These are phyloP conservation scores for Pseudolaguvia tuberculata DNA, from an alignment of 2,113 vertebrate species.

Conservation along the genomic window DNA sequence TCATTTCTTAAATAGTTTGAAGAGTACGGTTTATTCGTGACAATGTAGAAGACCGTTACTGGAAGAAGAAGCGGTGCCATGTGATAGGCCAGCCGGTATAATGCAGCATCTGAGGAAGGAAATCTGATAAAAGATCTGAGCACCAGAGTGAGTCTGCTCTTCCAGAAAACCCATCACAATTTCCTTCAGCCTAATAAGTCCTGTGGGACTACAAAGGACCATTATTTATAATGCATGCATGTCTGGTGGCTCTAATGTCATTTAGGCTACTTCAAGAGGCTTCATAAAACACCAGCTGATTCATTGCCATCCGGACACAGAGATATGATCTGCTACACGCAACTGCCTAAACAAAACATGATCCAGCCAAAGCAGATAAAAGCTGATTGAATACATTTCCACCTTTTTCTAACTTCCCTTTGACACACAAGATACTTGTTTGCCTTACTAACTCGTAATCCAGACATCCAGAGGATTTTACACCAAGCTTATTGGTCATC, in stretches of 20 bases:
- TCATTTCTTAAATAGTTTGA: no score
- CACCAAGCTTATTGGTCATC: no score
- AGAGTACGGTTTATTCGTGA: neutral
- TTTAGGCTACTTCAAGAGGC: constrained; percentile 44
- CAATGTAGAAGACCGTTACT: neutral
- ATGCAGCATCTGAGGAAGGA: constrained; percentile 29
- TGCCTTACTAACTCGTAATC: no score
- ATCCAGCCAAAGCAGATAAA: constrained; percentile 4
- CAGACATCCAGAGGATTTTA: no score
- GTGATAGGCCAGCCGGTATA: neutral
- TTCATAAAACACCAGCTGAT: constrained; percentile 46
- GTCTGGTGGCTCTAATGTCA: constrained; percentile 50
- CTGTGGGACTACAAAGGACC: constrained; percentile 48
- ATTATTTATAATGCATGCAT: constrained; percentile 50
- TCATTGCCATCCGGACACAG: constrained; percentile 39
- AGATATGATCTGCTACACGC: constrained; percentile 20
- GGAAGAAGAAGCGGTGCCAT: neutral
- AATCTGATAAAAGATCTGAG: constrained; percentile 46
- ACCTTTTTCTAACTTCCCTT: no score
- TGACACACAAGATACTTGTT: no score
- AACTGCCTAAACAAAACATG: constrained; percentile 21
- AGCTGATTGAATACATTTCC: no score
- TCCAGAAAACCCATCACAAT: constrained; percentile 39
- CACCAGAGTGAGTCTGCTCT: constrained; percentile 25
- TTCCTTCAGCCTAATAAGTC: constrained; percentile 45